Base-by-base conservation (phyloP, 2,888 invertebrate species). In the Ariolimax columbianus region DNA sequence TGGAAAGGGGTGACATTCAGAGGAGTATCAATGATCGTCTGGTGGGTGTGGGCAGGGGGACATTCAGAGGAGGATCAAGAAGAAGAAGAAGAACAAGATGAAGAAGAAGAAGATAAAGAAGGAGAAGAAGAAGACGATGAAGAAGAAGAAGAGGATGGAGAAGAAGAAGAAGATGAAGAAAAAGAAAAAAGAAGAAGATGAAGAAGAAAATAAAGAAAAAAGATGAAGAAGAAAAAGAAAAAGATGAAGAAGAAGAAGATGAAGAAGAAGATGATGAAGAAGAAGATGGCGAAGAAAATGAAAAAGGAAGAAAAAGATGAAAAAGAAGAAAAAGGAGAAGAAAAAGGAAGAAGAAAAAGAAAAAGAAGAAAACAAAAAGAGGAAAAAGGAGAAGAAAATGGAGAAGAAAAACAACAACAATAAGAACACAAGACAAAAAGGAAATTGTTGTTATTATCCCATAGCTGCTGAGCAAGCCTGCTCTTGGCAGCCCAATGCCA, bases 21-120 rank as follows among this genome's bases (percentile, higher is more conserved):
- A n/a, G n/a, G n/a, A n/a, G n/a, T n/a, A n/a, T n/a, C n/a, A n/a
- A n/a, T n/a, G n/a, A n/a, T n/a, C n/a, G n/a, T n/a, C n/a, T n/a
- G n/a, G n/a, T n/a, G n/a, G n/a, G n/a, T n/a, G 23, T 19, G 30
- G 40, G 47, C 23, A 47, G 77, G 23, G 40, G 43, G 26, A 38
- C 19, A 38, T 40, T 19, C 36, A 77, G 77, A 77, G 40, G 77
- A 77, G 30, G 77, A 77, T 26, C 33, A 59, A 72, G 55, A 63
- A 59, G 63, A 66, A 43, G 55, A 59, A 66, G 40, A 59, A 51
- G 82, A 75, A n/a, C 36, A 59, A 38, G 33, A 72, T 51, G 72
- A 63, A 72, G 82, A 75, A 30, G 59, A 38, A 77, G 63, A 77
- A 51, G 40, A 36, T 30, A 30, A 66, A 47, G 47, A 47, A 47